Base-by-base conservation (phyloP, 2,113 vertebrate species). In the Cyanoramphus novaezelandiae region DNA sequence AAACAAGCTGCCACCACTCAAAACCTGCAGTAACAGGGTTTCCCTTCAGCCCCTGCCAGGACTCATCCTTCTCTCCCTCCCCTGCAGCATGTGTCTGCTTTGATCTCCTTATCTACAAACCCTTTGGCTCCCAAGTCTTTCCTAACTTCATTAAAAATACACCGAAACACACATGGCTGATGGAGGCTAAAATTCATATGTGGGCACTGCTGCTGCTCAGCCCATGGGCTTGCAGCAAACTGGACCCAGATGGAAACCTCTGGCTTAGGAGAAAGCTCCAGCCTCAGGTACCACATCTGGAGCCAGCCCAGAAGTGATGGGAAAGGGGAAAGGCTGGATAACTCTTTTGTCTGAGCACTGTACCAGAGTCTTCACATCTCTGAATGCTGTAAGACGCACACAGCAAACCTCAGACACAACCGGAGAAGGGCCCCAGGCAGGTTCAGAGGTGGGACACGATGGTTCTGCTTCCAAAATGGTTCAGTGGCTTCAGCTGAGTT, bases 191-290 rank as follows among this genome's bases (percentile, higher is more conserved):
- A 74, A 74, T 31, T 21, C 8, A 0, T 5, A 11, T 2, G 6
- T n/a, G 57, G 18, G 55, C 27, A 39, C 9, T 1, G 4, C 39
- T 75, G 60, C 41, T 0, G 0, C 64, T 90, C 49, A 55, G 57
- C 37, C 49, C 0, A 0, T 5, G 27, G 39, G 35, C 55, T 85
- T 67, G 3, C 35, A 74, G 46, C 46, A 47, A 23, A 47, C 46
- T 10, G 27, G 46, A 62, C 7, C 37, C 31, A 17, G 63, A 43
- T 76, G 19, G 14, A 85, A 67, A 79, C 43, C 19, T 74, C 65
- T 47, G 13, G 23, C 43, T 37, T 17, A 14, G 15, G 25, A 63
- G 28, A 59, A 82, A 52, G 20, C 29, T 50, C 53, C 37, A 28
- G 19, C 49, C 55, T 43, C 19, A 18, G 7, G 25, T 28, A 41